phyloP scores from a whole-genome alignment of 2,113 vertebrate genomes.

The Poeciliopsis occidentalis region DNA sequence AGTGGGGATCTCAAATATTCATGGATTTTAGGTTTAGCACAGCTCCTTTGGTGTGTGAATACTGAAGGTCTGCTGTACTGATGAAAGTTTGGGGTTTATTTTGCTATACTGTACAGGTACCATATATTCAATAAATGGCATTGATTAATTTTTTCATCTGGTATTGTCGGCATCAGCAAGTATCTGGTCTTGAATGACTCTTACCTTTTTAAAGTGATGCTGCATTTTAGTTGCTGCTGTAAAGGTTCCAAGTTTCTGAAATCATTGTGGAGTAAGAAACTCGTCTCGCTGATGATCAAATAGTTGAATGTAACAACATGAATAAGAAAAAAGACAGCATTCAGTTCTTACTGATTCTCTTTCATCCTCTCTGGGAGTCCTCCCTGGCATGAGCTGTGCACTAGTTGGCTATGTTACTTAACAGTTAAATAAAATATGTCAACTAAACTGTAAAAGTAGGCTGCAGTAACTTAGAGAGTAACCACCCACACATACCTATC shows the following conservation, averaged over 20 bases:
- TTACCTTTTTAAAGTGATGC: not conserved
- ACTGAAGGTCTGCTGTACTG: too few relatives aligned
- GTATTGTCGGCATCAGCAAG: not conserved
- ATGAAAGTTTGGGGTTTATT: too few relatives aligned
- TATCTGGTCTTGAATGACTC: not conserved
- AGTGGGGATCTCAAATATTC: too few relatives aligned
- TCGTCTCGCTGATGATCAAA: not conserved
- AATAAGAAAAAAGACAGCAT: not conserved
- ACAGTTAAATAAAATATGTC: conserved; percentile 21
- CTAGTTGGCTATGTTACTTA: conserved; percentile 14
- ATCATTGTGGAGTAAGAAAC: not conserved
- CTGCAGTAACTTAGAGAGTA: conserved; percentile 7
- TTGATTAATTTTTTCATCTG: not conserved
- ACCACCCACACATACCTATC: conserved; percentile 7
- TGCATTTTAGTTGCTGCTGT: not conserved
- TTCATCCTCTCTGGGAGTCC: not conserved
- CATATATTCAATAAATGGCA: too few relatives aligned
- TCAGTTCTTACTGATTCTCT: not conserved
- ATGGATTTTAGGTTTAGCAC: too few relatives aligned
- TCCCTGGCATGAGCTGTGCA: not conserved
- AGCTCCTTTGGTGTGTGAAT: too few relatives aligned
- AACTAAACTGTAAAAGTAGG: conserved; percentile 27
- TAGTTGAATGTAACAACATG: not conserved
- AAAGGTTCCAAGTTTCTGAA: not conserved
- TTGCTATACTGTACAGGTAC: too few relatives aligned